Evolutionary conservation across 1,140 invertebrate species (phyloP), one percentile per base, ranked within the genome.

Genomic region (Pogonognathellus flavescens): DNA sequence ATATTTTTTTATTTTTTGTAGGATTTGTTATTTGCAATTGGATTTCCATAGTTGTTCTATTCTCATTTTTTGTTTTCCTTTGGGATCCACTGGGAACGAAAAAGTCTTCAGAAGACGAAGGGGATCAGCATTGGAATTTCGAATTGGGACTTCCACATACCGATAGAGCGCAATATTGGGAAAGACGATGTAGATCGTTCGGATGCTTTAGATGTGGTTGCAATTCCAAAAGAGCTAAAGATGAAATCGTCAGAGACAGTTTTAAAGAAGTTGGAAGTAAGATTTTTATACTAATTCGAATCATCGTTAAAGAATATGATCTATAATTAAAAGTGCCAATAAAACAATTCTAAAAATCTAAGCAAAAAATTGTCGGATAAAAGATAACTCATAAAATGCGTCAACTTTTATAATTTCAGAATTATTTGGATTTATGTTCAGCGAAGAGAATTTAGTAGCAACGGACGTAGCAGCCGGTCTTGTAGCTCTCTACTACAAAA

Each of bases 391-490:
- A n/a, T n/a, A n/a, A n/a, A n/a, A n/a, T n/a, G n/a, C n/a, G n/a
- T n/a, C n/a, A n/a, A n/a, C n/a, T 60, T 57, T 72, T n/a, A 80
- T 1, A 53, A 16, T 84, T 57, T n/a, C 18, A 95, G 94, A 93
- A 89, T 90, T 96, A 11, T 91, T 95, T 86, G 94, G 93, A 89
- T 93, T 93, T 3, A 92, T 95, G 87, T 96, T 96, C 90, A 92
- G 96, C 89, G 95, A 95, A 86, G 94, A 95, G 0, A 95, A 97
- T 91, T 91, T 97, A 22, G 96, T 97, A 1, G 94, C 96, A 0
- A 96, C 96, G 0, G 97, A 98, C 90, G 93, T 97, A 14, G 93
- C 96, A 62, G 96, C 96, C 11, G 97, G 96, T 13, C 93, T 96
- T 82, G 93, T 98, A 20, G 92, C 97, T 8, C 91, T 97, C 0